Base-by-base conservation (phyloP, 2,797 vertebrate genomes). In the Gobionotothen gibberifrons region DNA sequence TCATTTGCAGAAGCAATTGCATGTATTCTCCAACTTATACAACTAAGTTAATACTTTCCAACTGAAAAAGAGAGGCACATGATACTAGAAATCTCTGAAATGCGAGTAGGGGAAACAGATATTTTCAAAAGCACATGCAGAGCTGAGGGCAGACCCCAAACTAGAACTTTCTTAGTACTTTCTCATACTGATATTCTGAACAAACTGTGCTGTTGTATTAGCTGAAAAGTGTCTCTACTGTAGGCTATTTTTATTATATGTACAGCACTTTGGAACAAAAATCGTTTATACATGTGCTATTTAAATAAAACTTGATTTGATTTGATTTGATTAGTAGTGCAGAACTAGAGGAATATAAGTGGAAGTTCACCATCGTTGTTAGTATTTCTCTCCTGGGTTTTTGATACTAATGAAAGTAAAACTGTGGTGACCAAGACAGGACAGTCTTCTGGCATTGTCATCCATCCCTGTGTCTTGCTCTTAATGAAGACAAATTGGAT, bases 41-140 rank as follows among this genome's bases (percentile, higher is more conserved):
- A 60, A 19, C 5, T 61, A 39, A 43, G 36, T 14, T 4, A 3
- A 0, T 12, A 36, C 60, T 62, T 19, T 3, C 19, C 29, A 43
- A 66, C 19, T 59, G 58, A n/a, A 16, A 61, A 40, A n/a, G 1
- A 17, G 47, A 58, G 21, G 51, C 5, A 21, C 44, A 56, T 17
- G 15, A 52, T 54, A 8, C 47, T 53, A 44, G 43, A 61, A 40
- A 62, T 65, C 22, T 53, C 19, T 57, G 6, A 48, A n/a, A 70
- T 16, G 51, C 3, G 4, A 61, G 47, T 3, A 16, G 10, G 36
- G 16, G 57, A 66, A 11, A 52, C 12, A 3, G 0, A 1, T 11
- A 12, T 21, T 22, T 67, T 42, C 58, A 7, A 78, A 26, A n/a
- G 54, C 53, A 63, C 29, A 2, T 21, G 3, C 40, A 36, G 53